A percentile compares a stretch with the other conserved stretches of the same genome.
Conservation (phyloP, 1,140 invertebrate genomes). For the Aphaenogaster floridana region DNA sequence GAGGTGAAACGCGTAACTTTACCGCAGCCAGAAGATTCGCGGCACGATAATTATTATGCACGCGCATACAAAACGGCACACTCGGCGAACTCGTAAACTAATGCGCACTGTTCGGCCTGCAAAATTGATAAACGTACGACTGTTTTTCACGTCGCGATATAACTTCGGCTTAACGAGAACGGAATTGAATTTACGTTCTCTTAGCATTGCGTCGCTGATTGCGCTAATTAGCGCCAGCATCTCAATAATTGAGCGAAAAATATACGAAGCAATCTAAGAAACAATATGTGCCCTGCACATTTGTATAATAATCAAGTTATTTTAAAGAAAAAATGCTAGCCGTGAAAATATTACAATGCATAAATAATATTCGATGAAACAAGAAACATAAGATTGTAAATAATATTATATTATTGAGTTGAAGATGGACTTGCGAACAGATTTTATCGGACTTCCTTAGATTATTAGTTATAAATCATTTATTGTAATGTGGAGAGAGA, state of each 20-base stretch:
- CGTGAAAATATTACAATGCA: no score
- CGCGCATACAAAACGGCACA: conserved; percentile 50
- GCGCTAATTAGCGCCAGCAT: conserved; percentile 37
- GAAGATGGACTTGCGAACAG: not conserved
- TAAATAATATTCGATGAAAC: not conserved
- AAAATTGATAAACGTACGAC: conserved; percentile 57
- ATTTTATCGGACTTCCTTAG: not conserved
- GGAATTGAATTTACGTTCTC: conserved; percentile 40
- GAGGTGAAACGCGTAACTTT: conserved; percentile 66
- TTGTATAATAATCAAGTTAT: not conserved
- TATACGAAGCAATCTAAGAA: not conserved
- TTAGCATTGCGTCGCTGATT: conserved; percentile 26
- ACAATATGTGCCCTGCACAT: not conserved
- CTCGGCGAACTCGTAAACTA: conserved; percentile 52
- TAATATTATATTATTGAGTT: not conserved
- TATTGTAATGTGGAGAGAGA: not conserved
- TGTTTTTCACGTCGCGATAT: conserved; percentile 51
- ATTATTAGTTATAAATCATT: conserved; percentile 1
- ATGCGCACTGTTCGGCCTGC: conserved; percentile 39
- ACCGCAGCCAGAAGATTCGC: conserved; percentile 62
- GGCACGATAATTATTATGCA: conserved; percentile 69
- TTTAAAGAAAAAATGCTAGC: not conserved
- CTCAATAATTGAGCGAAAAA: conserved; percentile 34
- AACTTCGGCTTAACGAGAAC: conserved; percentile 57
- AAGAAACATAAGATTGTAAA: not conserved